A percentile compares a stretch with the other conserved stretches of the same genome.
These are phyloP conservation scores for Neomonachus schauinslandi DNA, from an alignment of 2,113 vertebrate genomes.

Conservation along the genomic window DNA sequence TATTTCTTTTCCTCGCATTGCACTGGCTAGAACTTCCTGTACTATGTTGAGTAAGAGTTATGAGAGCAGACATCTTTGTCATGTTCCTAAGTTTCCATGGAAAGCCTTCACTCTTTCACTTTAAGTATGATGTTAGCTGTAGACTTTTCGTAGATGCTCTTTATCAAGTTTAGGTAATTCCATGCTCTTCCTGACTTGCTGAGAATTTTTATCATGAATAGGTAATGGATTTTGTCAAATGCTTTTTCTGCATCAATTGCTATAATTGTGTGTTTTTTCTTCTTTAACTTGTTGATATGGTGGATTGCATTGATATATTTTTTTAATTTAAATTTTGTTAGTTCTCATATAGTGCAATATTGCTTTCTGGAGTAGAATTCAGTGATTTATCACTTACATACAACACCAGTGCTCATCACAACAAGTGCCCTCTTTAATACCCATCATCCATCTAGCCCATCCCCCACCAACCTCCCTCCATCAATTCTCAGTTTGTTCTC, in stretches of 20 bases:
- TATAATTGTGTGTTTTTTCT: background rate
- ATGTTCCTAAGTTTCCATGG: background rate
- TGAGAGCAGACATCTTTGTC: background rate
- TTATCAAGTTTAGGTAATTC: slow-evolving; percentile 6
- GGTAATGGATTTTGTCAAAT: background rate
- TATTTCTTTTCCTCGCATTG: slow-evolving; percentile 18
- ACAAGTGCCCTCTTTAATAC: background rate
- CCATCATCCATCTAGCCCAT: background rate
- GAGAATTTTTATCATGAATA: background rate
- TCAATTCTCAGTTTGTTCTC: background rate
- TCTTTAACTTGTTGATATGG: slow-evolving; percentile 1
- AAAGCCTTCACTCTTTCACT: slow-evolving; percentile 9
- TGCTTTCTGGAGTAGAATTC: background rate
- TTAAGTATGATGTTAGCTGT: background rate
- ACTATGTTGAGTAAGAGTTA: background rate
- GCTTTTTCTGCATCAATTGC: background rate
- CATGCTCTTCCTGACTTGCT: background rate
- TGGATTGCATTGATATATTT: background rate
- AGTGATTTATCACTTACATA: background rate
- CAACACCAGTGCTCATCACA: background rate
- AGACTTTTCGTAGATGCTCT: background rate
- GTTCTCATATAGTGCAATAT: background rate
- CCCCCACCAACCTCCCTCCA: background rate
- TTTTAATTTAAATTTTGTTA: background rate
- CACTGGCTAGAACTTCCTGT: background rate